Conservation (phyloP, 2,113 vertebrate genomes). For the Zosterops hypoxanthus region DNA sequence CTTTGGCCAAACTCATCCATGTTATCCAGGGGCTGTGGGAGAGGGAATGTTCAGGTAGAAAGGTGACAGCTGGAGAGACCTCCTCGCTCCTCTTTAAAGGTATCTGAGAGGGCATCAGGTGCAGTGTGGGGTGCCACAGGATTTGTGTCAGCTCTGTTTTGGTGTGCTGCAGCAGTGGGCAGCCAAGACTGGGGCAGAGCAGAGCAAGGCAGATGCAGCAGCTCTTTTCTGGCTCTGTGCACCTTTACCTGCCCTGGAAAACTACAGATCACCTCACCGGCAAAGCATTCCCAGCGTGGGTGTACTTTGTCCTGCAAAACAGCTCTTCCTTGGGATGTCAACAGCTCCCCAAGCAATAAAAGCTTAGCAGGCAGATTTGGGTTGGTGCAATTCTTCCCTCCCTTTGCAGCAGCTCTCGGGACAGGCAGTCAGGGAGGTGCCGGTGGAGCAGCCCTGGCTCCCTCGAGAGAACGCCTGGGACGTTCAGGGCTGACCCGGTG, state of each 20-base stretch:
- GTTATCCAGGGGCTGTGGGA: neutral
- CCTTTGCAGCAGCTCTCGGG: neutral
- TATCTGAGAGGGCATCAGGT: neutral
- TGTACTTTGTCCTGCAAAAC: neutral
- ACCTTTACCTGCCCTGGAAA: neutral
- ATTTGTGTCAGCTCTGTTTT: neutral
- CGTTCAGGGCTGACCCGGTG: neutral
- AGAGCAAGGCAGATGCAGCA: neutral
- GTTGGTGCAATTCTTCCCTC: neutral
- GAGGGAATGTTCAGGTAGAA: neutral
- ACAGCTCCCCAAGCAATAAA: neutral
- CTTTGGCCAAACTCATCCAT: fast-evolving
- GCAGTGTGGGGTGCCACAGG: fast-evolving
- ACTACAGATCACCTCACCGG: fast-evolving
- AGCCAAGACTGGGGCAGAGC: neutral
- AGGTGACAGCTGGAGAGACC: neutral
- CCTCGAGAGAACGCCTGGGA: fast-evolving
- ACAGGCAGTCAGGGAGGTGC: neutral
- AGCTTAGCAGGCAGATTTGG: neutral
- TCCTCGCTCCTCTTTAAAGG: neutral
- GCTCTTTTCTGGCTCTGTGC: neutral
- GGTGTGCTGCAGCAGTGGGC: neutral
- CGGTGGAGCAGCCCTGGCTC: neutral
- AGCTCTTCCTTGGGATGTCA: neutral
- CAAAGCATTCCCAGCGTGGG: neutral